These are phyloP conservation scores for Gopherus evgoodei DNA, from an alignment of 2,113 vertebrate genomes.

Conservation along the genomic window DNA sequence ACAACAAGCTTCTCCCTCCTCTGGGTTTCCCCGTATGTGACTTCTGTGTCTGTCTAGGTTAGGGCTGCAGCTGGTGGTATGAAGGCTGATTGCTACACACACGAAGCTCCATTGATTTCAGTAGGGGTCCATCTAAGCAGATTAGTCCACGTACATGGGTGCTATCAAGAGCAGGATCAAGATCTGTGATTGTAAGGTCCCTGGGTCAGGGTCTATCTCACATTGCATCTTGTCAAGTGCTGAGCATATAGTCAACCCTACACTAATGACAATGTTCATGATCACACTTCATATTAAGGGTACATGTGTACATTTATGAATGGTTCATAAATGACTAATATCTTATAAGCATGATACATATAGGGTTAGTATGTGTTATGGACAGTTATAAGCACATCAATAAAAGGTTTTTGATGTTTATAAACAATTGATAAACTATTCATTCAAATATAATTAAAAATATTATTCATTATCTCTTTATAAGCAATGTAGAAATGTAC, in stretches of 20 bases:
- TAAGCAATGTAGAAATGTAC: background rate
- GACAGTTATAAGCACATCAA: background rate
- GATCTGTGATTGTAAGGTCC: background rate
- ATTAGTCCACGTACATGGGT: background rate
- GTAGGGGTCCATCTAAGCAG: background rate
- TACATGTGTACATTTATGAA: background rate
- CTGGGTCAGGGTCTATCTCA: background rate
- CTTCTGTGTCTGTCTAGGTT: background rate
- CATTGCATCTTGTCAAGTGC: background rate
- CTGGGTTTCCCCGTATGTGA: background rate
- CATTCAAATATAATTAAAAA: background rate
- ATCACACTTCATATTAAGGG: background rate
- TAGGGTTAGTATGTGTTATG: accelerated
- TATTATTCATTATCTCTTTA: background rate
- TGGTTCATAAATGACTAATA: background rate
- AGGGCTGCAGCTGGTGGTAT: background rate
- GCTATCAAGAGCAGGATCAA: background rate
- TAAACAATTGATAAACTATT: background rate
- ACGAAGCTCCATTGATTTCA: background rate
- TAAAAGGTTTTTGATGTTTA: background rate
- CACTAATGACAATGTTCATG: background rate
- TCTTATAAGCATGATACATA: background rate
- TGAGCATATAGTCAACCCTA: background rate
- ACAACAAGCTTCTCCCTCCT: background rate
- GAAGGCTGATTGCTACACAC: background rate